phyloP scores from a whole-genome alignment of 2,113 vertebrate species.

The Pseudonaja textilis region DNA sequence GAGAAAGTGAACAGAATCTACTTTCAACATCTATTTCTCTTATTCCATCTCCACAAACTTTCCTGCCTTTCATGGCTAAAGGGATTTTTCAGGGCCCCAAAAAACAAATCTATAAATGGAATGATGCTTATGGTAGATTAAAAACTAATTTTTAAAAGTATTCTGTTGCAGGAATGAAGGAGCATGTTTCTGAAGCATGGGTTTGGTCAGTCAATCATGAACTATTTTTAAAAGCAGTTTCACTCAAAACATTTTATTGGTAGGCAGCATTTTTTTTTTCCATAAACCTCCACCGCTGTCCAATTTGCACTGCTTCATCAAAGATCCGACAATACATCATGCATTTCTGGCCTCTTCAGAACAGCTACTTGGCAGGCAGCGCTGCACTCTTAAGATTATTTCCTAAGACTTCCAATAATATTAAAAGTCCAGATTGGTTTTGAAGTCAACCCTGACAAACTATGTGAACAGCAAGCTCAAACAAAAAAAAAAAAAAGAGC shows the following conservation, averaged over 20 bases:
- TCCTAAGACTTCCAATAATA: conserved; percentile 24
- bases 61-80: background rate
- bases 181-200: background rate
- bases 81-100: background rate
- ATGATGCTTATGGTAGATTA: background rate
- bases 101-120: background rate
- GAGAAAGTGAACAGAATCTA: background rate
- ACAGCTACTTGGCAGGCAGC: background rate
- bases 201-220: background rate
- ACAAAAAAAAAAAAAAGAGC: background rate
- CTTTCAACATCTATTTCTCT: background rate
- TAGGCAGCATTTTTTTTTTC: conserved; percentile 22
- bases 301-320: conserved; percentile 25
- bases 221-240: conserved; percentile 20
- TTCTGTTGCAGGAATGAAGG: background rate
- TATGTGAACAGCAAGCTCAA: background rate
- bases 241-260: background rate
- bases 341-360: conserved; percentile 1
- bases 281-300: background rate
- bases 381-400: conserved; percentile 20
- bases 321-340: background rate
- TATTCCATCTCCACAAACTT: background rate
- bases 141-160: background rate
- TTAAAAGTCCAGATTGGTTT: conserved; percentile 9
- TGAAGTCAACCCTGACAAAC: conserved; percentile 16